These are phyloP conservation scores for Lepidochrysops patricia DNA, from an alignment of 2,888 invertebrate species.

Conservation along the genomic window DNA sequence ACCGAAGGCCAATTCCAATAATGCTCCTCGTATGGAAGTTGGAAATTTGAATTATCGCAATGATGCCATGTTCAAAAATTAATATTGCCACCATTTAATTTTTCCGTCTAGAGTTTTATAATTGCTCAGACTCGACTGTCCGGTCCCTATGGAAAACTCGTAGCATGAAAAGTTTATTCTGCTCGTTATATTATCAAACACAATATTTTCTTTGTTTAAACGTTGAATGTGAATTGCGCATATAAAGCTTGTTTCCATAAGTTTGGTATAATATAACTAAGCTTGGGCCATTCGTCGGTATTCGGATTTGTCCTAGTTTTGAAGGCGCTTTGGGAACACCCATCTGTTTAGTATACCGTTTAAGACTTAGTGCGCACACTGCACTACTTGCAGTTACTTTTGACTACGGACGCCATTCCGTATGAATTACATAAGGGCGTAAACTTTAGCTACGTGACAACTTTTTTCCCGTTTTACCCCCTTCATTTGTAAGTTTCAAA, in stretches of 20 bases:
- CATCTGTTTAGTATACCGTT: background rate
- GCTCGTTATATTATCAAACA: background rate
- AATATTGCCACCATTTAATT: background rate
- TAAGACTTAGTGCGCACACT: background rate
- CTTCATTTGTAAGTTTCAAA: too few relatives aligned
- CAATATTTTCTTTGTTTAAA: background rate
- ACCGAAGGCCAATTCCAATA: constrained; percentile 2
- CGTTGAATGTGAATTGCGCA: background rate
- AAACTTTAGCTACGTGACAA: too few relatives aligned
- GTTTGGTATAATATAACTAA: background rate
- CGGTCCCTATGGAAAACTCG: background rate
- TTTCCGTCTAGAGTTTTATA: background rate
- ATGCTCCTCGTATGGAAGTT: background rate
- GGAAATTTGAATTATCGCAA: background rate
- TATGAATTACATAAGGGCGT: background rate
- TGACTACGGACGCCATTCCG: background rate
- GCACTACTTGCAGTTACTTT: background rate
- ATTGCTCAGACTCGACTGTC: background rate
- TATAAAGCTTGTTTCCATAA: background rate
- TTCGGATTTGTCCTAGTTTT: constrained; percentile 8
- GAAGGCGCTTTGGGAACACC: background rate
- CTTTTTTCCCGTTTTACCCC: too few relatives aligned
- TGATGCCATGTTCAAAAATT: background rate
- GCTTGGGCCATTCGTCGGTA: background rate
- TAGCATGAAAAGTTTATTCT: background rate